Base-by-base conservation (phyloP, 2,888 invertebrate species). In the Macrosoma leucophasiata region DNA sequence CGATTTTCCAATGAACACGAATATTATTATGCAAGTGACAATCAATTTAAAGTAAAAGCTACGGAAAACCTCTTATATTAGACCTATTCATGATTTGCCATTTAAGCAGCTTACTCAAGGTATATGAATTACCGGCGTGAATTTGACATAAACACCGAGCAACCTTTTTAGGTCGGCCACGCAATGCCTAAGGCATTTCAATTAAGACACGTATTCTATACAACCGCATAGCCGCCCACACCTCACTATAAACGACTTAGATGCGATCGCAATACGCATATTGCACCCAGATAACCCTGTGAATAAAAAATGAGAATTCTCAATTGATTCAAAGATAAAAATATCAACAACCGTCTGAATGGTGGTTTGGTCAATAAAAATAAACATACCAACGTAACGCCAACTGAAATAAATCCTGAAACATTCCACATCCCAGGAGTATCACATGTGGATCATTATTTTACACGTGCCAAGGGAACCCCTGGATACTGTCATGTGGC, bases 161-260 rank as follows among this genome's bases (percentile, higher is more conserved):
- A 38, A 37, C 33, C 33, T 35, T 42, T 43, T 43, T 45, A 45
- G 45, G 46, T 41, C 46, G 39, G 38, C 32, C 38, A 39, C 40
- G 39, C 45, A 43, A 37, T 38, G 43, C 41, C 43, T 27, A 43
- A 54, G 52, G 66, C 63, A 38, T 58, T 66, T 61, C 53, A 62
- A 68, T 63, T 67, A 64, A 57, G 55, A 52, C 52, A 57, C 50
- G 52, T 57, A 49, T 51, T 55, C 53, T 48, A 50, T 54, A 62
- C 63, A 59, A 41, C 56, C 48, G 52, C 53, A 58, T 60, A 59
- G 58, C 58, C 39, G 49, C 38, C 49, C 41, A 46, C 36, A 14
- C 27, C 24, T 14, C 45, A 46, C 39, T 46, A 50, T 56, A n/a
- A n/a, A n/a, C n/a, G n/a, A n/a, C n/a, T n/a, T n/a, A n/a, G n/a